A percentile compares a stretch with the other conserved stretches of the same genome.
phyloP scores from a whole-genome alignment of 1,140 invertebrate genomes.

The Solen grandis region DNA sequence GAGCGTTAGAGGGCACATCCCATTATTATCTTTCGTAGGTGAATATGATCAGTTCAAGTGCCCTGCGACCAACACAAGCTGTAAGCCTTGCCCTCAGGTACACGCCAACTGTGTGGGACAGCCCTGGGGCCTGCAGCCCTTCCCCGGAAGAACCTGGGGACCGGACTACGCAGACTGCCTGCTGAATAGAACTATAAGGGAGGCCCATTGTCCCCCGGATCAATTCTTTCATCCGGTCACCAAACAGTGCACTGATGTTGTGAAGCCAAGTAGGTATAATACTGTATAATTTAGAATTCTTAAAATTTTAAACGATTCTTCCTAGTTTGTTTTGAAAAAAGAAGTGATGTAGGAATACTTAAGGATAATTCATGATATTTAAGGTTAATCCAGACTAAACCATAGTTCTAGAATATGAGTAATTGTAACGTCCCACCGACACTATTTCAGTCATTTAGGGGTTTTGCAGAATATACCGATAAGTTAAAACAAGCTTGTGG shows the following conservation, averaged over 20 bases:
- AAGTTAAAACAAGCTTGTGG: too few species aligned
- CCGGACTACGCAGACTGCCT: conserved; percentile 20
- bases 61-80: conserved; percentile 36
- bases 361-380: too few species aligned
- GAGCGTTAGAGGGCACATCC: too few species aligned
- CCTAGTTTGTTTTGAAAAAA: too few species aligned
- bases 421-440: too few species aligned
- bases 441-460: too few species aligned
- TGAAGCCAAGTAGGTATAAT: conserved; percentile 23
- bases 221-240: conserved; percentile 45
- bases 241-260: conserved; percentile 26
- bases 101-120: conserved; percentile 62
- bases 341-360: too few species aligned
- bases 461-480: too few species aligned
- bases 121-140: conserved; percentile 50
- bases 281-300: too few species aligned
- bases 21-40: conserved; percentile 54
- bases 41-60: conserved; percentile 62
- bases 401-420: too few species aligned
- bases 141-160: conserved; percentile 36
- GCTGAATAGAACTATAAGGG: conserved; percentile 22
- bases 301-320: too few species aligned
- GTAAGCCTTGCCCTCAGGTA: conserved; percentile 51
- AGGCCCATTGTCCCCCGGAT: conserved; percentile 11
- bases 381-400: too few species aligned